These are phyloP conservation scores for Drosophila tristis DNA, from an alignment of 1,140 invertebrate genomes.

Conservation along the genomic window DNA sequence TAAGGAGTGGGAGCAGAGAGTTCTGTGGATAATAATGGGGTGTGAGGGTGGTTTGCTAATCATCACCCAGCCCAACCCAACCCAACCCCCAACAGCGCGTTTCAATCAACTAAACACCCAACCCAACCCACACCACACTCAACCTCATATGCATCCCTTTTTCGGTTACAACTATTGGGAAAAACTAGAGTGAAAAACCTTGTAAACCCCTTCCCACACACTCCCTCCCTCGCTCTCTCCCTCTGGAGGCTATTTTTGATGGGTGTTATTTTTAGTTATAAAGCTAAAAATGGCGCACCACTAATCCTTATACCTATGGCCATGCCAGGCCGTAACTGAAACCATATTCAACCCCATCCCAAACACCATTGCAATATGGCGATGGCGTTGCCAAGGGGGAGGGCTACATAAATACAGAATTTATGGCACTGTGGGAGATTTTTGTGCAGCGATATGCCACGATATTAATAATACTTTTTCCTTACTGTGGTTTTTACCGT, in stretches of 20 bases:
- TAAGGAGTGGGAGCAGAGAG: too few relatives aligned
- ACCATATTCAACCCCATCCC: conserved; percentile 43
- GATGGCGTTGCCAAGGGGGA: conserved; percentile 46
- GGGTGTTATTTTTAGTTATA: conserved; percentile 61
- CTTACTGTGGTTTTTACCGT: conserved; percentile 8
- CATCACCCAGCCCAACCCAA: conserved; percentile 11
- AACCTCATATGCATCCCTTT: neutral
- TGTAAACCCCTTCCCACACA: conserved; percentile 62
- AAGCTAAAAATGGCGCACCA: conserved; percentile 66
- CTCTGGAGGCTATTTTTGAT: conserved; percentile 49
- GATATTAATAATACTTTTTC: conserved; percentile 60
- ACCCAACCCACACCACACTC: conserved; percentile 10
- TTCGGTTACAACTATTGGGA: conserved; percentile 20
- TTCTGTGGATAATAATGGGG: conserved; percentile 1
- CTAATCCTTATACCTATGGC: conserved; percentile 6
- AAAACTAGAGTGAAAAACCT: conserved; percentile 65
- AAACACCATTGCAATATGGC: conserved; percentile 50
- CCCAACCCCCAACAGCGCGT: conserved; percentile 37
- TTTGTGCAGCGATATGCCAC: conserved; percentile 12
- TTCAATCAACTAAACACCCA: conserved; percentile 66
- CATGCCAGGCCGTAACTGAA: conserved; percentile 23
- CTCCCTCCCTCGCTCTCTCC: conserved; percentile 5
- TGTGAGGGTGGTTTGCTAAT: conserved; percentile 48
- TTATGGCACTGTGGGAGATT: conserved; percentile 69
- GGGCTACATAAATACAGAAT: conserved; percentile 70